phyloP scores from a whole-genome alignment of 37 sponge, comb jelly and placozoan genomes.

The Mnemiopsis leidyi region DNA sequence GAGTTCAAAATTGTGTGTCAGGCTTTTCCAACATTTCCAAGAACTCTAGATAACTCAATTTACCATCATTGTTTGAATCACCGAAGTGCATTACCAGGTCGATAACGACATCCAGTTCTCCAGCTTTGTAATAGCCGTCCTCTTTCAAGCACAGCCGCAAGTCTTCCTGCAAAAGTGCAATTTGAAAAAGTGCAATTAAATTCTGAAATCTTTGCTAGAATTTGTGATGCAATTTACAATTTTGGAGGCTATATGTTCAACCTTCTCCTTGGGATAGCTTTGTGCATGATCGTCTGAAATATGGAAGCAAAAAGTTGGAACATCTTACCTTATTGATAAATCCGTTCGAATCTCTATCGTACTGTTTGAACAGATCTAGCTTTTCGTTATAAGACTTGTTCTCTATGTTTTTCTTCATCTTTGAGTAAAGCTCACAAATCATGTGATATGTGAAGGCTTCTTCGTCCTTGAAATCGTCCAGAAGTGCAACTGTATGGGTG shows the following conservation, averaged over 20 bases:
- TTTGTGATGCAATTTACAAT: too few relatives aligned
- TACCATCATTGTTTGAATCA: not conserved
- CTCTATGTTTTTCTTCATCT: not conserved
- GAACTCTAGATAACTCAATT: not conserved
- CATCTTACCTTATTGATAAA: slow-evolving; percentile 22
- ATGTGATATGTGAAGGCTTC: not conserved
- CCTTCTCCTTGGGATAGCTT: too few relatives aligned
- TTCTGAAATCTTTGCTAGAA: too few relatives aligned
- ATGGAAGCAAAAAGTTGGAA: too few relatives aligned
- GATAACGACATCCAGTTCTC: not conserved
- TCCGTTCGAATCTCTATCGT: not conserved
- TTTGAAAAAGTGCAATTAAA: too few relatives aligned
- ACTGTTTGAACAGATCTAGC: slow-evolving; percentile 3
- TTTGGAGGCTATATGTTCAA: too few relatives aligned
- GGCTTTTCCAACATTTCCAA: not conserved
- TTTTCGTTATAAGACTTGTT: not conserved
- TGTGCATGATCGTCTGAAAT: too few relatives aligned
- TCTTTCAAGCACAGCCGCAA: not conserved
- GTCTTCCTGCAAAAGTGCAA: slow-evolving; percentile 4
- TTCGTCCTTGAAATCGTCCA: not conserved
- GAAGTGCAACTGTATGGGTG: slow-evolving; percentile 22
- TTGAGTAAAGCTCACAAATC: not conserved
- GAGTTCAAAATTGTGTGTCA: too few relatives aligned
- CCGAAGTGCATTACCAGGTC: slow-evolving; percentile 43
- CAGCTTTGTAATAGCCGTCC: not conserved